phyloP scores from a whole-genome alignment of 2,113 vertebrate genomes.

The Heterotilapia buettikoferi region DNA sequence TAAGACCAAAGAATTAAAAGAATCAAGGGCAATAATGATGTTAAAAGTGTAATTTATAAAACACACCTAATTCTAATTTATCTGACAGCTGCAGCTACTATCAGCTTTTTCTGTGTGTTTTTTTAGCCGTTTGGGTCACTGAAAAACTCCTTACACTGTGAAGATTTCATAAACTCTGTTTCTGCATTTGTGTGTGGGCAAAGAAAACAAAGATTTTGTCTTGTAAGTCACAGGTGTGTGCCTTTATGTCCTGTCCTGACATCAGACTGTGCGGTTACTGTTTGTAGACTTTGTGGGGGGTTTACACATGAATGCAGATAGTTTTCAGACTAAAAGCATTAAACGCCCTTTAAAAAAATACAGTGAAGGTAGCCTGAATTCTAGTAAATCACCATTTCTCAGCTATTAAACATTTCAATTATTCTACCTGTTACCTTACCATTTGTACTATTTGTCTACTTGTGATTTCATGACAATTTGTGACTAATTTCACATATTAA shows the following conservation, averaged over 20 bases:
- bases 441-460: neutral
- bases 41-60: neutral
- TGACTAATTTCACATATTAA: neutral
- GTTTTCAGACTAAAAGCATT: neutral
- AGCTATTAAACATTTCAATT: neutral
- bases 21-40: neutral
- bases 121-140: neutral
- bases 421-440: neutral
- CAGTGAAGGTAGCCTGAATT: neutral
- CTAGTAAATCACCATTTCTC: neutral
- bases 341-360: neutral
- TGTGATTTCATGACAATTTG: neutral
- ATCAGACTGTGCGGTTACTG: neutral
- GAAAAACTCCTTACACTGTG: neutral
- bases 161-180: neutral
- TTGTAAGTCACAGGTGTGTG: neutral
- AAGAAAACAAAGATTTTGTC: neutral
- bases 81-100: neutral
- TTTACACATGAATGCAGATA: neutral
- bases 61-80: neutral
- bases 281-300: neutral
- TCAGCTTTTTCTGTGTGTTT: neutral
- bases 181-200: neutral
- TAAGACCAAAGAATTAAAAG: neutral
- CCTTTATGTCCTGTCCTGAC: neutral